A percentile compares a stretch with the other conserved stretches of the same genome.
Conservation (phyloP, 1,140 invertebrate species). For the Drosophila teissieri region DNA sequence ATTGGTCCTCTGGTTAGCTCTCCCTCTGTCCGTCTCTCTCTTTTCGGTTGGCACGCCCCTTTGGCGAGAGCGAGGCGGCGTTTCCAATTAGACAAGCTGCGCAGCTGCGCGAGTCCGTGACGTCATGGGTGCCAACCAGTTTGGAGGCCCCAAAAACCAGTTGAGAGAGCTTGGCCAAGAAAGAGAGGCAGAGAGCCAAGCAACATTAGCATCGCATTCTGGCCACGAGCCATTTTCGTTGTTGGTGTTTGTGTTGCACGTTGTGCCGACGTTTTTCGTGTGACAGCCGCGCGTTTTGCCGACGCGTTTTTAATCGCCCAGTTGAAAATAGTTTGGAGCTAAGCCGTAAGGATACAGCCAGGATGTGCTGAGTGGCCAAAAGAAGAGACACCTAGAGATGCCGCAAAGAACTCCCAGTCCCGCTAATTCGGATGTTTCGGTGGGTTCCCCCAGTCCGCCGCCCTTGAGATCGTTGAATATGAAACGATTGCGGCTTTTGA, state of each 20-base stretch:
- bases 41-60: slow-evolving; percentile 55
- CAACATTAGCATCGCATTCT: slow-evolving; percentile 9
- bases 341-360: not conserved
- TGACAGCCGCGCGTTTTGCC: slow-evolving; percentile 63
- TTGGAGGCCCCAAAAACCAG: slow-evolving; percentile 61
- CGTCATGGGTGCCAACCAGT: slow-evolving; percentile 70
- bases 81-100: slow-evolving; percentile 60
- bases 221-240: slow-evolving; percentile 53
- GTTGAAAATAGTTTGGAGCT: not conserved
- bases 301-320: slow-evolving; percentile 64
- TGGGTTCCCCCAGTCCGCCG: slow-evolving; percentile 79
- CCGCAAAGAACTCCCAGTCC: slow-evolving; percentile 72
- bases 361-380: slow-evolving; percentile 16
- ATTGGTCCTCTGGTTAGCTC: slow-evolving; percentile 34
- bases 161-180: slow-evolving; percentile 14
- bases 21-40: slow-evolving; percentile 1
- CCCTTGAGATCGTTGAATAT: slow-evolving; percentile 52
- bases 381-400: slow-evolving; percentile 27
- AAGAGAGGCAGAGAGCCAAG: slow-evolving; percentile 5
- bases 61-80: slow-evolving; percentile 34
- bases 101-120: slow-evolving; percentile 63
- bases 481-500: slow-evolving; percentile 88
- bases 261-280: slow-evolving; percentile 52
- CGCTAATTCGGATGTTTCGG: slow-evolving; percentile 80
- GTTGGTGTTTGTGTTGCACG: slow-evolving; percentile 77